phyloP scores from a whole-genome alignment of 2,888 invertebrate genomes.

The Xanthia icteritia region DNA sequence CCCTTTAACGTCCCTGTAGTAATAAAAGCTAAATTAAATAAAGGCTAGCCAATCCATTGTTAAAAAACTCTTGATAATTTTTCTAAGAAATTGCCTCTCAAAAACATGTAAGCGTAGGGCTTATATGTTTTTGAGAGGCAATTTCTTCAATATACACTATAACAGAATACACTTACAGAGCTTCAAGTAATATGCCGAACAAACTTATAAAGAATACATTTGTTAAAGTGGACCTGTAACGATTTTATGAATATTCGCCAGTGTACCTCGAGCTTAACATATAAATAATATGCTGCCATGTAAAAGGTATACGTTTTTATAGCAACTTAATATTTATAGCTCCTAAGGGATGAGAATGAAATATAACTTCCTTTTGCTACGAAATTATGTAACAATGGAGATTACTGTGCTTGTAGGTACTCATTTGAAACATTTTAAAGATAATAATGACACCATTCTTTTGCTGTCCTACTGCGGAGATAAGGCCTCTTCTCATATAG shows the following conservation, averaged over 20 bases:
- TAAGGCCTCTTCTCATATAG: too few relatives aligned
- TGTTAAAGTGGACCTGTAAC: not conserved
- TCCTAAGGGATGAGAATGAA: constrained; percentile 44
- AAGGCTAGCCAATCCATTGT: not conserved
- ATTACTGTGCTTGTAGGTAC: constrained; percentile 21
- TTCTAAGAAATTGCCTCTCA: constrained; percentile 10
- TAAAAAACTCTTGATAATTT: not conserved
- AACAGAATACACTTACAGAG: not conserved
- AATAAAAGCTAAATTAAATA: constrained; percentile 35
- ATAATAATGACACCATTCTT: not conserved
- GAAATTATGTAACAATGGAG: constrained; percentile 36
- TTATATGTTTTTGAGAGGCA: too few relatives aligned
- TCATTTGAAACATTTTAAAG: constrained; percentile 3
- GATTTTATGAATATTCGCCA: not conserved
- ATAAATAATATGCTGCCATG: constrained; percentile 30
- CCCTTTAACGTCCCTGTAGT: not conserved
- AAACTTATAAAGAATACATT: not conserved
- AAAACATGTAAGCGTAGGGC: not conserved
- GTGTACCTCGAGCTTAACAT: constrained; percentile 10
- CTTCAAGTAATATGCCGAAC: not conserved
- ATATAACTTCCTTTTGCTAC: constrained; percentile 43
- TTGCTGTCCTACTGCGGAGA: not conserved
- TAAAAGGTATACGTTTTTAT: constrained; percentile 51
- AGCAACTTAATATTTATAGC: constrained; percentile 44
- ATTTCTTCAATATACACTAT: too few relatives aligned